phyloP scores from a whole-genome alignment of 2,113 vertebrate species.

The Gymnocephalus cernua region DNA sequence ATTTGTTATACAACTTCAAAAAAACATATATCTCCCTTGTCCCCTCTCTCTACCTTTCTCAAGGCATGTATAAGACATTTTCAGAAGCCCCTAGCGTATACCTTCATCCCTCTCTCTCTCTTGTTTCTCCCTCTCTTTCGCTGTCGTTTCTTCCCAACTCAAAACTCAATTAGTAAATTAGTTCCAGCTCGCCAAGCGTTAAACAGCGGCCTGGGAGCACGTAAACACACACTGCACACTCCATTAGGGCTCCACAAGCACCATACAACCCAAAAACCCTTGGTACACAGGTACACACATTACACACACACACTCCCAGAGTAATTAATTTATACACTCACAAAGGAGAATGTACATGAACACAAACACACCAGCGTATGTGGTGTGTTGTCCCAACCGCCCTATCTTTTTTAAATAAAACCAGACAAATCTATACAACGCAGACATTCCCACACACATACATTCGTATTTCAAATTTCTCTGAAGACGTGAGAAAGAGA shows the following conservation, averaged over 20 bases:
- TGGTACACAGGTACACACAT: conserved; percentile 52
- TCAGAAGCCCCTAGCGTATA: conserved; percentile 38
- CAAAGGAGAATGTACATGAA: conserved; percentile 50
- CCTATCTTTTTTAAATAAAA: neutral
- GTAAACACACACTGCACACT: conserved; percentile 83
- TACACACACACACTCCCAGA: conserved; percentile 42
- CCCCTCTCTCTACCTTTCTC: conserved; percentile 20
- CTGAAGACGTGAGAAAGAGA: neutral
- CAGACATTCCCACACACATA: neutral
- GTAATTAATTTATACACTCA: conserved; percentile 61
- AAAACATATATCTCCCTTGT: conserved; percentile 3
- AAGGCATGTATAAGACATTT: conserved; percentile 31
- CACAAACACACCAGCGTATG: conserved; percentile 13
- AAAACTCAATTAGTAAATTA: conserved; percentile 89
- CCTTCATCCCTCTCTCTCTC: conserved; percentile 38
- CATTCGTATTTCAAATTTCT: neutral
- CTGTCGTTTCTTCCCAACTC: conserved; percentile 70
- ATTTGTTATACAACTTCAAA: conserved; percentile 8
- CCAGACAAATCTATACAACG: neutral
- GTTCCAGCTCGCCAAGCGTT: conserved; percentile 86
- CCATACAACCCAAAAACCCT: conserved; percentile 63
- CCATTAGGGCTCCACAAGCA: conserved; percentile 80
- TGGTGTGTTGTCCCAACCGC: neutral
- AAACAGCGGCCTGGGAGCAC: conserved; percentile 83
- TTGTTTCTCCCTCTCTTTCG: conserved; percentile 39